Conservation (phyloP, 2,888 invertebrate genomes). For the Hypercompe scribonia region DNA sequence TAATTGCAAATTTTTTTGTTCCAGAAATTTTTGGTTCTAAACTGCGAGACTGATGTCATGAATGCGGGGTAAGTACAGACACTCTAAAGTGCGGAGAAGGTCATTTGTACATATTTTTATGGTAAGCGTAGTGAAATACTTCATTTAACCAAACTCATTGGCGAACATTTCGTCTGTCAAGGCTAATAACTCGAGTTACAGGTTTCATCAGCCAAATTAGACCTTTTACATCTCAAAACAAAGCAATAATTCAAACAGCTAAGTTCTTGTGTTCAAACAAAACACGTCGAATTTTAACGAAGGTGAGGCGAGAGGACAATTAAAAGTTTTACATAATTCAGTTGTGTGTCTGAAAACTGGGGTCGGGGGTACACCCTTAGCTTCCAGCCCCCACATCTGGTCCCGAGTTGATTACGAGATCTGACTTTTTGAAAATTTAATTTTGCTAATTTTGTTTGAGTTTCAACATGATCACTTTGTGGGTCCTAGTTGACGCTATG, state of each 20-base stretch:
- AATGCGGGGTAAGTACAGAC: not conserved
- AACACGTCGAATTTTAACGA: conserved; percentile 76
- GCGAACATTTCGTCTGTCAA: not conserved
- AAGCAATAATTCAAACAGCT: conserved; percentile 35
- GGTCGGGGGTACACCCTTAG: conserved; percentile 30
- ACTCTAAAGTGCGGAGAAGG: not conserved
- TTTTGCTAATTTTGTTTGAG: conserved; percentile 59
- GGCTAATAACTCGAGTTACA: conserved; percentile 20
- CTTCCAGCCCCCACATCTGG: conserved; percentile 54
- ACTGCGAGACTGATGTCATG: not conserved
- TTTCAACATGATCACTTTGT: conserved; percentile 58
- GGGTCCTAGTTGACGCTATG: conserved; percentile 12
- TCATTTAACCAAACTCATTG: not conserved
- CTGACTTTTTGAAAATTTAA: conserved; percentile 67
- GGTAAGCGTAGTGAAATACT: not conserved
- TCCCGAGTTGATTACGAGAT: conserved; percentile 61
- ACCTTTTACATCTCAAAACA: conserved; percentile 46
- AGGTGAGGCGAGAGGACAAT: conserved; percentile 71
- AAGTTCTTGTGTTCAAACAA: conserved; percentile 64
- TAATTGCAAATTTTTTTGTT: not conserved
- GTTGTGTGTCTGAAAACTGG: conserved; percentile 60
- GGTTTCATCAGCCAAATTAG: conserved; percentile 28
- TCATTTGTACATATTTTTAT: not conserved
- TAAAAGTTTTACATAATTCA: conserved; percentile 77
- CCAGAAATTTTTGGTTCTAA: not conserved